Conservation (phyloP, 2,797 vertebrate species). For the Zalophus californianus region DNA sequence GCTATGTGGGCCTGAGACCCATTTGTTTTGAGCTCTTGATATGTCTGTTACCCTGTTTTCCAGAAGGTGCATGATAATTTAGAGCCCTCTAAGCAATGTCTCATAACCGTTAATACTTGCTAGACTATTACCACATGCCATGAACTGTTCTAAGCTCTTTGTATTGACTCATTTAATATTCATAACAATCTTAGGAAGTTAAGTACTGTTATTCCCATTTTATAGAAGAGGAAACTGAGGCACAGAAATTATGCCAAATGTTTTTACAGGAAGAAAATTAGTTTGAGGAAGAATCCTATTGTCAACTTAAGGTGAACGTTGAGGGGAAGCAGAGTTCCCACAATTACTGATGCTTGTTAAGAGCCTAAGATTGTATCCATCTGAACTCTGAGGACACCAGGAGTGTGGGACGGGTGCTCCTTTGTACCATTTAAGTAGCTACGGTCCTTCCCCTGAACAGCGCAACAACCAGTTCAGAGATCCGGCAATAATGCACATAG, state of each 20-base stretch:
- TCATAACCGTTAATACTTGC: not conserved
- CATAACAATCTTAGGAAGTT: not conserved
- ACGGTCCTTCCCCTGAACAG: not conserved
- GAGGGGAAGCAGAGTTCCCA: not conserved
- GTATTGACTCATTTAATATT: not conserved
- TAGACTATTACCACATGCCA: not conserved
- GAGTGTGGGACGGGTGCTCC: not conserved
- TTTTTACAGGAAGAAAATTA: not conserved
- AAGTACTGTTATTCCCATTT: not conserved
- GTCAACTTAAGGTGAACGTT: not conserved
- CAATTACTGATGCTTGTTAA: not conserved
- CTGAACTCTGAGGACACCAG: not conserved
- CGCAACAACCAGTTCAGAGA: not conserved
- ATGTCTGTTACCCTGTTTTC: not conserved
- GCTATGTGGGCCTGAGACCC: not conserved
- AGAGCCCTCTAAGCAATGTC: not conserved
- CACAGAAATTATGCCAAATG: not conserved
- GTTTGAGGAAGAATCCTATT: not conserved
- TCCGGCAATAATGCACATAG: not conserved
- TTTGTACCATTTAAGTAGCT: not conserved
- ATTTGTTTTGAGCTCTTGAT: not conserved
- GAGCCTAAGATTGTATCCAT: not conserved
- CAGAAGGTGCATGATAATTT: not conserved
- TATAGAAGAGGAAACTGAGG: not conserved
- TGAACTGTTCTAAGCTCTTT: not conserved